A percentile compares a stretch with the other conserved stretches of the same genome.
phyloP scores from a whole-genome alignment of 2,113 vertebrate species.

The Nesogale talazaci region DNA sequence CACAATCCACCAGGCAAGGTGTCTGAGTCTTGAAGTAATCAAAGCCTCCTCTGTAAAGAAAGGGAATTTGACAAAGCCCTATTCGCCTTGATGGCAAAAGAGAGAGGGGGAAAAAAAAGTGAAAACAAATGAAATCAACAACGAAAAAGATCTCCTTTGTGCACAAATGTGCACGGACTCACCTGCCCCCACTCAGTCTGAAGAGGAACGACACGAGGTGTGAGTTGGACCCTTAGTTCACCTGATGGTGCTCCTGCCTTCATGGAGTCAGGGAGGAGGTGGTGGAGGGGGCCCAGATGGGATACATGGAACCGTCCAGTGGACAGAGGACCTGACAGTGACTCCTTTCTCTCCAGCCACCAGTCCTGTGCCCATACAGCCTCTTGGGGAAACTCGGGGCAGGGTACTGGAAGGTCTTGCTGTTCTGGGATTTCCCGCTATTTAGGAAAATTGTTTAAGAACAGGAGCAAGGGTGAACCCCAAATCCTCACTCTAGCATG shows the following conservation, averaged over 20 bases:
- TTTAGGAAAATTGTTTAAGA: background rate
- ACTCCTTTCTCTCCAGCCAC: background rate
- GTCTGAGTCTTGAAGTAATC: constrained; percentile 78
- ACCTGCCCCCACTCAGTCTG: constrained; percentile 62
- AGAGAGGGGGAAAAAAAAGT: background rate
- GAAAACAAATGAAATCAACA: background rate
- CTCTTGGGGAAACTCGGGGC: background rate
- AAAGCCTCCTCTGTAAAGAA: constrained; percentile 78
- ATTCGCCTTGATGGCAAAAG: constrained; percentile 77
- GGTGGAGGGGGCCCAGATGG: too few species aligned
- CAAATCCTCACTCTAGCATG: too few species aligned
- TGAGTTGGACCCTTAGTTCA: constrained; percentile 2
- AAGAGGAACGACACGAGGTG: background rate
- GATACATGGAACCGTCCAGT: rapidly evolving
- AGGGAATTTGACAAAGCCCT: constrained; percentile 84
- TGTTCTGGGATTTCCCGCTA: background rate
- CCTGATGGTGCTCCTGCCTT: background rate
- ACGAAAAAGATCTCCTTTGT: constrained; percentile 7
- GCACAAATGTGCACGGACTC: background rate
- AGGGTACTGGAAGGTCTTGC: background rate
- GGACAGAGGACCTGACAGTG: too few species aligned
- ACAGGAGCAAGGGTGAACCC: background rate
- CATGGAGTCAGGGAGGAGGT: background rate
- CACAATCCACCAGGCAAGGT: constrained; percentile 65
- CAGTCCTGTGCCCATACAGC: background rate